Percentiles rank a stretch among this genome's conserved stretches.
Evolutionary conservation across 1,140 invertebrate genomes (phyloP).

Genomic region (Caenorhabditis remanei): DNA sequence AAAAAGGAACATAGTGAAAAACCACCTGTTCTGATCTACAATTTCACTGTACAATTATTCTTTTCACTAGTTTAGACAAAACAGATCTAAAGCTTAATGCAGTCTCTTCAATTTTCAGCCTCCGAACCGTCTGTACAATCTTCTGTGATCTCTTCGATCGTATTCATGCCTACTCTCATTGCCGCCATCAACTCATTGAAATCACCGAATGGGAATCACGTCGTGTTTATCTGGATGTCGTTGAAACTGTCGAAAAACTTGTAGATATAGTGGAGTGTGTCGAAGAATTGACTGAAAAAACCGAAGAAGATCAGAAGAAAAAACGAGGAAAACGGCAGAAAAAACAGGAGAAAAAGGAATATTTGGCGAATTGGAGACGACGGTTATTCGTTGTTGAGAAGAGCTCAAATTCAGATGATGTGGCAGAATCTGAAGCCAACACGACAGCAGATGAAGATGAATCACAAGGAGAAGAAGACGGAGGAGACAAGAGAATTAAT

Average conservation of each 20-base stretch:
- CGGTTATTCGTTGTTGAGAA: neutral
- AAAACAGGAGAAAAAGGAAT: constrained; percentile 31
- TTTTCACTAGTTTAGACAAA: too few relatives aligned
- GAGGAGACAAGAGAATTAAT: neutral
- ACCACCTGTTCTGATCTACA: too few relatives aligned
- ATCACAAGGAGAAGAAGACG: neutral
- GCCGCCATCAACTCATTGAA: constrained; percentile 6
- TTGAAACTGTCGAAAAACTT: neutral
- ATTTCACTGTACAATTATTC: too few relatives aligned
- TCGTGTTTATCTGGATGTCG: neutral
- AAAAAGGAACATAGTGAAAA: too few relatives aligned
- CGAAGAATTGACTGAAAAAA: neutral
- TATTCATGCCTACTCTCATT: constrained; percentile 57
- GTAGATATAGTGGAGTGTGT: constrained; percentile 35
- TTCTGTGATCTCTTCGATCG: constrained; percentile 65
- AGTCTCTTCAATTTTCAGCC: neutral
- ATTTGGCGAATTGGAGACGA: constrained; percentile 31
- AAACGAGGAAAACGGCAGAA: constrained; percentile 12
- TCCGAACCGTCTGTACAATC: constrained; percentile 36
- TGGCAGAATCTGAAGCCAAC: neutral
- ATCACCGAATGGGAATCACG: constrained; percentile 25
- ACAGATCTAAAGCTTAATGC: neutral
- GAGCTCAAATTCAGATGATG: neutral
- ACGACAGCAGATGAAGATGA: constrained; percentile 34
- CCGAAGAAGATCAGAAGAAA: neutral